Percentiles rank a stretch among this genome's conserved stretches.
phyloP scores from a whole-genome alignment of 2,888 invertebrate genomes.

The Chirona hameri region DNA sequence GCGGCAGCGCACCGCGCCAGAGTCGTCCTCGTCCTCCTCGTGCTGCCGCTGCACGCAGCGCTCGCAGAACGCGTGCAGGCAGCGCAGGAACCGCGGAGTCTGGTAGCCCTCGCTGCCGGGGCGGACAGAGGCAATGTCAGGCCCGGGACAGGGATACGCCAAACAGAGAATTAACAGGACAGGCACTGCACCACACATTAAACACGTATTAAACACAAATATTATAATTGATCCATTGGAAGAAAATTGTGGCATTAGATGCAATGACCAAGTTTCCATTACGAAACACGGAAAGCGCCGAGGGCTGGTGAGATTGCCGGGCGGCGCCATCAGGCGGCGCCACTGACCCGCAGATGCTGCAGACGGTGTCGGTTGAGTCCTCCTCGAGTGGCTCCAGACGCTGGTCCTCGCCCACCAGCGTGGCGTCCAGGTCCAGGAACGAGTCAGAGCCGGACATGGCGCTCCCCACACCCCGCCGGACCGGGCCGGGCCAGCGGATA shows the following conservation, averaged over 20 bases:
- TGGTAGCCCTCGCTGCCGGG: constrained; percentile 65
- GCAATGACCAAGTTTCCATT: no score
- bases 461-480: no score
- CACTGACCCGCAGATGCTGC: constrained; percentile 42
- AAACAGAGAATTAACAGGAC: neutral
- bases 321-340: neutral
- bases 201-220: no score
- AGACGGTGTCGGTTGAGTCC: constrained; percentile 63
- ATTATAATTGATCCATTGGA: no score
- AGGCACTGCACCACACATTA: neutral
- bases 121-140: no score
- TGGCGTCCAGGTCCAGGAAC: constrained; percentile 26
- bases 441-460: neutral
- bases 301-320: no score
- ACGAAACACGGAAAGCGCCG: no score
- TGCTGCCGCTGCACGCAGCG: constrained; percentile 66
- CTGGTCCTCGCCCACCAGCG: constrained; percentile 22
- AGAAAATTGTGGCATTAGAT: no score
- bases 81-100: constrained; percentile 70
- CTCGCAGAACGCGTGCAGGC: constrained; percentile 81
- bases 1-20: constrained; percentile 72
- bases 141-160: no score
- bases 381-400: constrained; percentile 41
- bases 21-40: constrained; percentile 56
- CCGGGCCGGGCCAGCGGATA: no score